Evolutionary conservation across 2,888 invertebrate species (phyloP).

Genomic region (Lottia gigantea): DNA sequence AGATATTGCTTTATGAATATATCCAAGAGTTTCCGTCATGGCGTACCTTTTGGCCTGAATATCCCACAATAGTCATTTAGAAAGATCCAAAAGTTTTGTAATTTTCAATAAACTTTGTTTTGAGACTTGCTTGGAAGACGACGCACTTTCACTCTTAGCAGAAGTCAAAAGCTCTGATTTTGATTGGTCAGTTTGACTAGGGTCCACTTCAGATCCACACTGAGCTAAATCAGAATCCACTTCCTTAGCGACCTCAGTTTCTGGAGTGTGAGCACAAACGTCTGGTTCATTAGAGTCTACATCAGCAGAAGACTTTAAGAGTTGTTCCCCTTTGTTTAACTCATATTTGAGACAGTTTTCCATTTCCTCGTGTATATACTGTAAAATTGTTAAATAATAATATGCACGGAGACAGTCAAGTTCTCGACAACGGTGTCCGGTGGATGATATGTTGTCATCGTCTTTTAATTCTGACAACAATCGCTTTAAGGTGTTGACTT

Average conservation of each 20-base stretch:
- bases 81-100: slow-evolving; percentile 40
- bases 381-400: slow-evolving; percentile 53
- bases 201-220: background rate
- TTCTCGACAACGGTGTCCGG: slow-evolving; percentile 51
- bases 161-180: background rate
- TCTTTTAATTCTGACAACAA: slow-evolving; percentile 55
- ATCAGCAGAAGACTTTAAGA: background rate
- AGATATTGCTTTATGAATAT: slow-evolving; percentile 59
- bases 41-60: slow-evolving; percentile 57
- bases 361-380: slow-evolving; percentile 38
- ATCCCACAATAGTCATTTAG: slow-evolving; percentile 57
- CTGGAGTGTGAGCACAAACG: slow-evolving; percentile 6
- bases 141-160: background rate
- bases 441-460: slow-evolving; percentile 48
- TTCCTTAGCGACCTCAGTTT: background rate
- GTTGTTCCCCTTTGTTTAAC: slow-evolving; percentile 18
- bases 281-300: slow-evolving; percentile 11
- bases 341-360: background rate
- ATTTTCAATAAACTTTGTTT: slow-evolving; percentile 28
- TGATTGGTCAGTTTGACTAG: background rate
- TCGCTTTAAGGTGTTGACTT: slow-evolving; percentile 51
- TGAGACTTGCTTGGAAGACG: background rate
- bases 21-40: slow-evolving; percentile 56
- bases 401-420: slow-evolving; percentile 59
- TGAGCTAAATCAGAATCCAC: background rate